These are phyloP conservation scores for Pardosa pseudoannulata DNA, from an alignment of 2,888 invertebrate genomes.

Conservation along the genomic window DNA sequence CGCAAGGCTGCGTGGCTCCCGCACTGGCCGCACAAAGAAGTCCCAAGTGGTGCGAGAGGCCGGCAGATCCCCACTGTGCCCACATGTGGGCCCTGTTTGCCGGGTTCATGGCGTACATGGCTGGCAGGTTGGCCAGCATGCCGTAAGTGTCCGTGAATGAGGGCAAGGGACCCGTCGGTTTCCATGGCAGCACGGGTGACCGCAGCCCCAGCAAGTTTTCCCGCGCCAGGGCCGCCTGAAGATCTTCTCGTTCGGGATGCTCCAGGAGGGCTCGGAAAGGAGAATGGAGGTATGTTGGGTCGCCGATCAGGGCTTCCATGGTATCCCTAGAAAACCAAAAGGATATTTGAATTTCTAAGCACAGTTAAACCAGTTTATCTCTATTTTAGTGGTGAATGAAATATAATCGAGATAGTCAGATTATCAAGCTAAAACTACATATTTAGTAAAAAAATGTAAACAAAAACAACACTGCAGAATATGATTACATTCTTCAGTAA, in stretches of 20 bases:
- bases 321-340: slow-evolving; percentile 55
- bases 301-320: slow-evolving; percentile 67
- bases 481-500: no score
- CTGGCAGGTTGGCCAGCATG: slow-evolving; percentile 57
- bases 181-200: slow-evolving; percentile 54
- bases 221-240: slow-evolving; percentile 54
- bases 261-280: slow-evolving; percentile 64
- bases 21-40: slow-evolving; percentile 53
- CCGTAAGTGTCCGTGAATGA: slow-evolving; percentile 69
- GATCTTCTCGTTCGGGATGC: slow-evolving; percentile 62
- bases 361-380: no score
- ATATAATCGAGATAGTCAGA: no score
- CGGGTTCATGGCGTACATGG: slow-evolving; percentile 54
- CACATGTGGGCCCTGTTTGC: slow-evolving; percentile 49
- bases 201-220: slow-evolving; percentile 61
- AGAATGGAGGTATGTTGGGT: slow-evolving; percentile 62
- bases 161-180: slow-evolving; percentile 53
- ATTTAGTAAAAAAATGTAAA: no score
- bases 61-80: slow-evolving; percentile 64
- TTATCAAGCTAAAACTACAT: no score
- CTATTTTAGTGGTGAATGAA: no score
- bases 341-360: no score
- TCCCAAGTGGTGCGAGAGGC: slow-evolving; percentile 47
- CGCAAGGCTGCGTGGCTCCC: slow-evolving; percentile 20
- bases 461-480: no score